Conservation (phyloP, 2,113 vertebrate species). For the Ceuthmochares aereus region DNA sequence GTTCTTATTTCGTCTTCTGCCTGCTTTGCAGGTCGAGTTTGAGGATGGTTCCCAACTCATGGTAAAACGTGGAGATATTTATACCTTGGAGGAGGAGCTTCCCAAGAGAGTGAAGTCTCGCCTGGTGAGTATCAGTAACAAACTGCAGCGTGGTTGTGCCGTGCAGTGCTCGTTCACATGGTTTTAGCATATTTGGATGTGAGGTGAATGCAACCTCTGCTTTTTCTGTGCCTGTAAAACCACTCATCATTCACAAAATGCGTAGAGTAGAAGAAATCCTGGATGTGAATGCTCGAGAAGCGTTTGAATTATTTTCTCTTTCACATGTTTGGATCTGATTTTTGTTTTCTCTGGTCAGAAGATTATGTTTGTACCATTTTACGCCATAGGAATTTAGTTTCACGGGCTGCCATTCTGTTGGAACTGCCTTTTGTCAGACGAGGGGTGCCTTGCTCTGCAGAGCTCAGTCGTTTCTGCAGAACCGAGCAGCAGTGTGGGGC, state of each 20-base stretch:
- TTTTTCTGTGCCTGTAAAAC: not conserved
- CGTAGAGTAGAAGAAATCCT: not conserved
- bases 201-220: not conserved
- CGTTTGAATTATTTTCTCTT: not conserved
- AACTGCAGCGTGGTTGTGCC: not conserved
- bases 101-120: constrained; percentile 93
- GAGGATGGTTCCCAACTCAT: constrained; percentile 90
- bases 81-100: constrained; percentile 89
- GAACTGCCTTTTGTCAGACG: not conserved
- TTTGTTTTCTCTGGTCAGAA: not conserved
- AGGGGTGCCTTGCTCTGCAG: not conserved
- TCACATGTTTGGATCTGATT: not conserved
- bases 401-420: not conserved
- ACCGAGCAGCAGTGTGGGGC: not conserved
- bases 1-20: not conserved
- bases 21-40: constrained; percentile 89
- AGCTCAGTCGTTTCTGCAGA: not conserved
- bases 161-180: not conserved
- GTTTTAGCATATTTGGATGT: not conserved
- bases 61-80: constrained; percentile 90
- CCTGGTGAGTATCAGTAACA: constrained; percentile 82
- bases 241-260: not conserved
- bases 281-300: not conserved
- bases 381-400: not conserved
- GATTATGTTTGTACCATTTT: not conserved